Conservation (phyloP, 2,888 invertebrate species). For the Acrocera orbiculus region DNA sequence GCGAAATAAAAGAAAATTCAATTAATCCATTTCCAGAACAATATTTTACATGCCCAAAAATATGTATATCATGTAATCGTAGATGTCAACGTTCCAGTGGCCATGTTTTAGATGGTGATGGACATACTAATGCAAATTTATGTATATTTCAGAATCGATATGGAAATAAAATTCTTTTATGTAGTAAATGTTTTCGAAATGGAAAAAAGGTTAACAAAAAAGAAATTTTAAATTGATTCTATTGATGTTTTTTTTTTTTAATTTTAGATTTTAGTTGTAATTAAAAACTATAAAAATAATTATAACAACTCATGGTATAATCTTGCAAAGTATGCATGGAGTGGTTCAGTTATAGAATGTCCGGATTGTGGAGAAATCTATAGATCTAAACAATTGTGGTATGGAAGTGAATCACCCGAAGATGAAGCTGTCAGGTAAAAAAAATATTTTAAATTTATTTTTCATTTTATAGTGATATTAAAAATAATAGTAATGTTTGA, state of each 20-base stretch:
- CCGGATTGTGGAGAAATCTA: constrained; percentile 39
- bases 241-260: not conserved
- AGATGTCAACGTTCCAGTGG: constrained; percentile 50
- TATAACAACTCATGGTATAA: constrained; percentile 43
- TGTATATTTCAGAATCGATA: constrained; percentile 52
- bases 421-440: constrained; percentile 36
- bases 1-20: constrained; percentile 41
- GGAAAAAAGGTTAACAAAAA: constrained; percentile 32
- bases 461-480: no score
- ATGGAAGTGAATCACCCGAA: constrained; percentile 52
- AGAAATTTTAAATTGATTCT: not conserved
- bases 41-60: constrained; percentile 57
- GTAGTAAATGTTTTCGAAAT: constrained; percentile 43
- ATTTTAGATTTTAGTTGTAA: not conserved
- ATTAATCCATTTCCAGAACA: constrained; percentile 56
- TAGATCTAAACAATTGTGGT: constrained; percentile 62
- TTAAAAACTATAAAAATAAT: constrained; percentile 3
- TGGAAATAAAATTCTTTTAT: constrained; percentile 49
- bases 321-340: constrained; percentile 57
- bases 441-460: not conserved
- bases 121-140: constrained; percentile 34
- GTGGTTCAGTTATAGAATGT: constrained; percentile 62
- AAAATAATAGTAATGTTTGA: no score
- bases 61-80: constrained; percentile 49
- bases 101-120: constrained; percentile 41